Evolutionary conservation across 2,888 invertebrate genomes (phyloP).

Genomic region (Serrognathus titanus): DNA sequence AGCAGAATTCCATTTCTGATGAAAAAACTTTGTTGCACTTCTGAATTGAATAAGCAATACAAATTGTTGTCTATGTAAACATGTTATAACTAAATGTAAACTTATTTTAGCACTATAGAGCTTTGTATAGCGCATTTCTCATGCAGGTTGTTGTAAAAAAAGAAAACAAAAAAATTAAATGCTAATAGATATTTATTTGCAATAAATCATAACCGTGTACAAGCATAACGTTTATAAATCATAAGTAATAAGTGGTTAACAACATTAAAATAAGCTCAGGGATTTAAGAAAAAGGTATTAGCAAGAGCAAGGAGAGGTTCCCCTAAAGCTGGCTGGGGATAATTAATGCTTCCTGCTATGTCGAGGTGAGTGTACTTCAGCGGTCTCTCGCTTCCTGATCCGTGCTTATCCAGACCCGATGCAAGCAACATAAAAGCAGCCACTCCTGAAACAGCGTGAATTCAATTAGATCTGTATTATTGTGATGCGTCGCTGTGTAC

Average conservation of each 20-base stretch:
- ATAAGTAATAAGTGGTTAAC: constrained; percentile 1
- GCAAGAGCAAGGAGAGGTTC: constrained; percentile 70
- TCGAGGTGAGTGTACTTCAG: constrained; percentile 79
- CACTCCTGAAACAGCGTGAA: constrained; percentile 55
- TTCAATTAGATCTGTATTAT: no score
- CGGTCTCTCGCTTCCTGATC: constrained; percentile 59
- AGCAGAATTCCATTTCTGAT: no score
- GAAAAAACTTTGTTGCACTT: no score
- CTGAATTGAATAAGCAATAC: no score
- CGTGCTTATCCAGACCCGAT: constrained; percentile 77
- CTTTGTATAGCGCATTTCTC: no score
- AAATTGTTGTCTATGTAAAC: no score
- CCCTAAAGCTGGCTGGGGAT: constrained; percentile 71
- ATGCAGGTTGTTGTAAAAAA: no score
- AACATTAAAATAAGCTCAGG: constrained; percentile 7
- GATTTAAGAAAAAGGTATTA: constrained; percentile 49
- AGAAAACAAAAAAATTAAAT: no score
- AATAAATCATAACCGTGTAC: constrained; percentile 1
- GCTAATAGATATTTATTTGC: constrained; percentile 3
- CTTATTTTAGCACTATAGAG: no score
- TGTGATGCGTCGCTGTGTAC: no score
- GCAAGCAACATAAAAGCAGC: constrained; percentile 83
- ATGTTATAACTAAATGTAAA: no score
- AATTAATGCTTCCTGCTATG: constrained; percentile 72
- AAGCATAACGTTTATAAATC: constrained; percentile 9